Base-by-base conservation (phyloP, 2,797 vertebrate genomes). In the Sebastes variabilis region DNA sequence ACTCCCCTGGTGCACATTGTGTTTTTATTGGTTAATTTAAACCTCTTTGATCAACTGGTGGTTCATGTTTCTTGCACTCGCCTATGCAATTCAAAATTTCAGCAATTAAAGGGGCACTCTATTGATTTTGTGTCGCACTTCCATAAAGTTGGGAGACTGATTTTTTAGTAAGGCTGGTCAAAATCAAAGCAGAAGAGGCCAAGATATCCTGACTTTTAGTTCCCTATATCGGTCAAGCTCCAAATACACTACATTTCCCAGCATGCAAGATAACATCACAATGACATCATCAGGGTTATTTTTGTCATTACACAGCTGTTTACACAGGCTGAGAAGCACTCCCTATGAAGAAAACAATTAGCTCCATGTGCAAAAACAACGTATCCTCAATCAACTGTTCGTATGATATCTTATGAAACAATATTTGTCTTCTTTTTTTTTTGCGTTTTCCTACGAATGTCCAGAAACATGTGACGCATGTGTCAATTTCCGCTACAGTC, bases 381-480 rank as follows among this genome's bases (percentile, higher is more conserved):
- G 3, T 46, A 46, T 18, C 16, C 16, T 46, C 42, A 46, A 1
- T 46, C 42, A 46, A 46, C 34, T 20, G 42, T 46, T 18, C 0
- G 1, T 42, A 2, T 38, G 38, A 16, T 42, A 16, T 42, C 1
- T 42, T 42, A 42, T 42, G 11, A 36, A 36, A 36, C 0, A 1
- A 2, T 38, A 14, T 38, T 14, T 13, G 1, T 38, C 11, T 30
- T 38, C 11, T 30, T 12, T 12, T 14, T 46, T 46, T 18, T 46
- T 7, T 46, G 42, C 0, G 3, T 46, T 46, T 46, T 46, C 16
- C 42, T 46, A 46, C 0, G 16, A 8, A 46, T 46, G 16, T 46
- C 42, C 42, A 46, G 7, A 0, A 1, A 46, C 42, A 18, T 46
- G 42, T 46, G 1, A 18, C 6, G 0, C 42, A 46, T 0, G 16